Evolutionary conservation across 2,888 invertebrate species (phyloP).

Genomic region (Schizotus pectinicornis): DNA sequence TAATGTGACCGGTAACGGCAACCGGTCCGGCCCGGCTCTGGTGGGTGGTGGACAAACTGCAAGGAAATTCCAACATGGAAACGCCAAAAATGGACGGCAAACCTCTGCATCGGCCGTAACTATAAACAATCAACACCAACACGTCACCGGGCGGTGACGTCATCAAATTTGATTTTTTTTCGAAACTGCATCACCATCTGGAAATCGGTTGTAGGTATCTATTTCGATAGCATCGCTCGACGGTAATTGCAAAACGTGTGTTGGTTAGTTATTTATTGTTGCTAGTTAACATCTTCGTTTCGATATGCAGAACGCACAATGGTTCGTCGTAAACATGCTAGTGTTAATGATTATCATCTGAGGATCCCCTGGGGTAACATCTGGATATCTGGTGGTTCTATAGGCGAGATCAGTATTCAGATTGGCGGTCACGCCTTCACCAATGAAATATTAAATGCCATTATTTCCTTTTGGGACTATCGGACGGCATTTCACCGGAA

Average conservation of each 20-base stretch:
- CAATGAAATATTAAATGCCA: too few relatives aligned
- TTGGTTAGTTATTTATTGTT: not conserved
- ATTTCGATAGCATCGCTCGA: slow-evolving; percentile 9
- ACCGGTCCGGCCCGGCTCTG: slow-evolving; percentile 29
- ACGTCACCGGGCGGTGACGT: not conserved
- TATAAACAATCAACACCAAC: slow-evolving; percentile 1
- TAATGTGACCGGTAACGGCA: slow-evolving; percentile 33
- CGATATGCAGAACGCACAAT: slow-evolving; percentile 11
- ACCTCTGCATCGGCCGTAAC: slow-evolving; percentile 16
- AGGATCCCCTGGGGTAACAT: slow-evolving; percentile 18
- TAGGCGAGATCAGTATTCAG: slow-evolving; percentile 9
- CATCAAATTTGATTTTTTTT: not conserved
- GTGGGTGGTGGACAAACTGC: slow-evolving; percentile 31
- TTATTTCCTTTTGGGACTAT: too few relatives aligned
- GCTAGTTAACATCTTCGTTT: slow-evolving; percentile 7
- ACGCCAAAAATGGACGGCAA: slow-evolving; percentile 36
- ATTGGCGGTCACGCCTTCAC: slow-evolving; percentile 22
- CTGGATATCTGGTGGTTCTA: slow-evolving; percentile 25
- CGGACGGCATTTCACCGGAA: too few relatives aligned
- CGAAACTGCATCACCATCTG: not conserved
- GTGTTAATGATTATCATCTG: slow-evolving; percentile 28
- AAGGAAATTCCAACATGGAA: slow-evolving; percentile 36
- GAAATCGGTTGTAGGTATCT: not conserved
- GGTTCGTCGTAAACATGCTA: slow-evolving; percentile 21
- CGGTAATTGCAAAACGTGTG: not conserved